Evolutionary conservation across 2,888 invertebrate genomes (phyloP).

Genomic region (Cerceris ruficornis): DNA sequence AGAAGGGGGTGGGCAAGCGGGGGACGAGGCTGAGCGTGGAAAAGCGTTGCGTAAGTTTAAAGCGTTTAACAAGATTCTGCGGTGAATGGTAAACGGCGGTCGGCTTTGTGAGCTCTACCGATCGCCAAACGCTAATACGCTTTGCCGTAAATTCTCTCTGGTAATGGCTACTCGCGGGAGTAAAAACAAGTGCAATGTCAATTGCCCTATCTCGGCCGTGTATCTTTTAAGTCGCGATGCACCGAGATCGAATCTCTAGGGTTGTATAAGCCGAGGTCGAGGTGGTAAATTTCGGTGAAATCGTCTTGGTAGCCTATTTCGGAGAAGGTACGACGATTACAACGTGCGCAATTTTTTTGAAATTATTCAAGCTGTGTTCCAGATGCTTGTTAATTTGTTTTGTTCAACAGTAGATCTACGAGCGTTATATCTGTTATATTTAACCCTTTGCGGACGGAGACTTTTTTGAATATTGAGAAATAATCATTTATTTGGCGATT

Average conservation of each 20-base stretch:
- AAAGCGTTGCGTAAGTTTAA: conserved; percentile 60
- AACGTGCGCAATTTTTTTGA: too few species aligned
- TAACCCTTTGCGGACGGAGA: too few species aligned
- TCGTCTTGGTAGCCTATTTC: too few species aligned
- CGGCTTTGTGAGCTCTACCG: conserved; percentile 54
- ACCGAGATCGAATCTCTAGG: neutral
- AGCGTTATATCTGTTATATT: too few species aligned
- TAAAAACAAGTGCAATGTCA: neutral
- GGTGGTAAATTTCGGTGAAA: too few species aligned
- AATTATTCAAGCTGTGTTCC: too few species aligned
- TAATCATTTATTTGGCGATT: too few species aligned
- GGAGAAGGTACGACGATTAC: too few species aligned
- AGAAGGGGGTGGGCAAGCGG: neutral
- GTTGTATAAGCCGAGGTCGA: neutral
- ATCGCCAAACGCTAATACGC: conserved; percentile 39
- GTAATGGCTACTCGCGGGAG: neutral
- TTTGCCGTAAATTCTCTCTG: conserved; percentile 2
- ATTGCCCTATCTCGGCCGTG: neutral
- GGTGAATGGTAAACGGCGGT: conserved; percentile 60
- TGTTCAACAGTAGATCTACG: too few species aligned
- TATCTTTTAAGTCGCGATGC: neutral
- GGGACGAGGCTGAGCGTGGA: conserved; percentile 23
- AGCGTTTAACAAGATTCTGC: conserved; percentile 68
- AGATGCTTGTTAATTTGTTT: too few species aligned
- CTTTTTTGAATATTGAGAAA: too few species aligned